These are phyloP conservation scores for Corythornis leucogaster DNA, from an alignment of 2,797 vertebrate species.

Conservation along the genomic window DNA sequence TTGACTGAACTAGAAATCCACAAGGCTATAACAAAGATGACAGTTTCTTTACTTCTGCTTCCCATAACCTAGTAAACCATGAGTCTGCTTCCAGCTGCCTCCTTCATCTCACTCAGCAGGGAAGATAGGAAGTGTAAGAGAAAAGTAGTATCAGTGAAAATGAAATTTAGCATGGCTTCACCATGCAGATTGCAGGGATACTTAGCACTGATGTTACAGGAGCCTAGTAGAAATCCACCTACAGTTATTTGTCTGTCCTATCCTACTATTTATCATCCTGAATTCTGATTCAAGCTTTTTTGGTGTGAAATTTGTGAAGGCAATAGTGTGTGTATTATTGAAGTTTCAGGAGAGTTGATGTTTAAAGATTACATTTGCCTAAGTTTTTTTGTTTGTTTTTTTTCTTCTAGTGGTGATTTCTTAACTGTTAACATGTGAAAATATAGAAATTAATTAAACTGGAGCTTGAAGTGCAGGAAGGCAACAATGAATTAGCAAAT, in stretches of 20 bases:
- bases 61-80: not conserved
- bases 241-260: not conserved
- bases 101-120: not conserved
- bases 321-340: not conserved
- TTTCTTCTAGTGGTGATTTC: not conserved
- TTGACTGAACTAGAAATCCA: not conserved
- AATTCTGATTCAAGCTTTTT: not conserved
- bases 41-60: not conserved
- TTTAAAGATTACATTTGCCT: not conserved
- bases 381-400: not conserved
- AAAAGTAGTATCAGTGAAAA: not conserved
- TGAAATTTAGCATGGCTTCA: not conserved
- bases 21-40: not conserved
- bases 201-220: not conserved
- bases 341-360: not conserved
- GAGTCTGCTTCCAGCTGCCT: not conserved
- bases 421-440: not conserved
- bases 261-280: not conserved
- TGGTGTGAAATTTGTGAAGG: not conserved
- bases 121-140: not conserved
- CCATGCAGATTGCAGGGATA: not conserved
- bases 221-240: not conserved
- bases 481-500: not conserved
- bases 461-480: not conserved
- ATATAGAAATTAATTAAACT: not conserved